A percentile compares a stretch with the other conserved stretches of the same genome.
phyloP scores from a whole-genome alignment of 2,113 vertebrate genomes.

The Drymodes brunneopygia region DNA sequence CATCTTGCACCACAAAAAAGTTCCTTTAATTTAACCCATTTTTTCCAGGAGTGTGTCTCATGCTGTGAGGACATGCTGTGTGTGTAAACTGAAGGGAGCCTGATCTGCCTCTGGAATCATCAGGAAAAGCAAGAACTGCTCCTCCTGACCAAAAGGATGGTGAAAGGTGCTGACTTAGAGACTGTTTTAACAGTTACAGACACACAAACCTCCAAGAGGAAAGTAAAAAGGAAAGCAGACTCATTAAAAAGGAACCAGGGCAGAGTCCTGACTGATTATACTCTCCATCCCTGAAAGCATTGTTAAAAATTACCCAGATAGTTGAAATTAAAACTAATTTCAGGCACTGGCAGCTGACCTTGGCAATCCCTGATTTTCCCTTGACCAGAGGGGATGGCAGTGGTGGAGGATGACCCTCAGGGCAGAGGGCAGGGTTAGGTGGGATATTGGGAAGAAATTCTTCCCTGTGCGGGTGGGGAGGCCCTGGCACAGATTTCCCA shows the following conservation, averaged over 20 bases:
- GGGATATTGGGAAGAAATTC: neutral
- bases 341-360: neutral
- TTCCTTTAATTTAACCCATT: neutral
- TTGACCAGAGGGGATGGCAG: neutral
- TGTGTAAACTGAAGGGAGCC: neutral
- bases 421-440: neutral
- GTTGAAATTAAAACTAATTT: neutral
- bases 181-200: neutral
- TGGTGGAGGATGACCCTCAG: neutral
- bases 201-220: neutral
- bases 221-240: neutral
- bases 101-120: neutral
- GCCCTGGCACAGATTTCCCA: neutral
- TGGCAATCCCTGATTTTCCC: neutral
- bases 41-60: rapidly evolving
- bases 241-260: neutral
- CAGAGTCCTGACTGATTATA: neutral
- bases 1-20: neutral
- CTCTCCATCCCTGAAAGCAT: neutral
- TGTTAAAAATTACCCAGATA: neutral
- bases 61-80: rapidly evolving
- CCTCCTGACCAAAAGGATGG: no score
- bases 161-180: neutral
- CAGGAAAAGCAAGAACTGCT: neutral
- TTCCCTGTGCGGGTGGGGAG: neutral